Percentiles rank a stretch among this genome's conserved stretches.
Conservation (phyloP, 2,113 vertebrate genomes). For the Salvelinus namaycush region DNA sequence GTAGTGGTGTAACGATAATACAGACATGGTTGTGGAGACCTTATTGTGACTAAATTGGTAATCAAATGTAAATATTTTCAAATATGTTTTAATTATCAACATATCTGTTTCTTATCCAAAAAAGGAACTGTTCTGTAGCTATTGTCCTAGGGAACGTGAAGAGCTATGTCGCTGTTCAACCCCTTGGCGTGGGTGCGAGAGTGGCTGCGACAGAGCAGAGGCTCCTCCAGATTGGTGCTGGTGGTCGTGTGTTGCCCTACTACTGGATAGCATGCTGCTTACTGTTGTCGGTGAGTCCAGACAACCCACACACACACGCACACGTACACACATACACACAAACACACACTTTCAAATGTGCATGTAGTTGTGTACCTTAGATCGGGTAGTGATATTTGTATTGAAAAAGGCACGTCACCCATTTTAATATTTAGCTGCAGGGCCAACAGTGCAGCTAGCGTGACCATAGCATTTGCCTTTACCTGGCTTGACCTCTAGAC, state of each 20-base stretch:
- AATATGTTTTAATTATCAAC: no score
- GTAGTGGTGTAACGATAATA: no score
- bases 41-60: no score
- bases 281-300: constrained; percentile 85
- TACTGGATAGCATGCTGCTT: constrained; percentile 91
- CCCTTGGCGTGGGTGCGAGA: constrained; percentile 61
- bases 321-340: constrained; percentile 11
- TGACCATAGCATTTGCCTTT: not conserved
- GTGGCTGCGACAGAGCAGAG: constrained; percentile 73
- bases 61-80: no score
- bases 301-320: constrained; percentile 6
- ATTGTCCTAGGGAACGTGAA: no score
- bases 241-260: constrained; percentile 84
- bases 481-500: not conserved
- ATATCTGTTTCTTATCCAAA: no score
- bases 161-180: not conserved
- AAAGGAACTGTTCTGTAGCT: no score
- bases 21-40: no score
- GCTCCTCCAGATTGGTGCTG: constrained; percentile 80
- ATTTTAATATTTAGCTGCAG: no score
- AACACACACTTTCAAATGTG: constrained; percentile 6
- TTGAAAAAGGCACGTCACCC: no score
- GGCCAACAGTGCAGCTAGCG: no score
- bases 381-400: no score
- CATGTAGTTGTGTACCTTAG: not conserved